Evolutionary conservation across 1,140 invertebrate genomes (phyloP), one percentile per base, ranked within the genome.

Genomic region (Sitobion miscanthi): DNA sequence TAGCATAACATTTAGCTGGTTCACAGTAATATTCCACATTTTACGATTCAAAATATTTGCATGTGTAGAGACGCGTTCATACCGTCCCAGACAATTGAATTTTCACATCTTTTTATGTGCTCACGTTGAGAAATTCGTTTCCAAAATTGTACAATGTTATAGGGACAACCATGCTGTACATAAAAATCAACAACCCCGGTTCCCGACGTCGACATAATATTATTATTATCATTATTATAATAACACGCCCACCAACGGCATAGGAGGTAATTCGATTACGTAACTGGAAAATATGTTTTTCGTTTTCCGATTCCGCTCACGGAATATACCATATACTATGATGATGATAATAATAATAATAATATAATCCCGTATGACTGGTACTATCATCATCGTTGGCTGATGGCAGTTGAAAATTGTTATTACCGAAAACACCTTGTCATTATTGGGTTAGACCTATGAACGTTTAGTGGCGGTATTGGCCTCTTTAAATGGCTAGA

Each of bases 401-500:
- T 38, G 77, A 38, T n/a, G 62, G 77, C 35, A 35, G 35, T 83
- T 38, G 35, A 8, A 83, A 38, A 83, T 47, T 1, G 85, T 86
- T 86, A 86, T 86, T 86, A 25, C 85, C 85, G 25, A 47, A 86
- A 86, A 86, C 85, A 86, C 85, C 85, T 25, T 47, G 85, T 86
- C 85, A 86, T 86, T 86, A 86, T 86, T 83, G 77, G 77, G 62
- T 35, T 77, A 23, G 82, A 21, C 38, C 35, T 42, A 25, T 25
- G 42, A 45, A 42, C 83, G 23, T 85, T 45, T 85, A 38, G 17
- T 38, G 77, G 77, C 35, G 35, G 38, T 45, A 45, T 21, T 25
- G 4, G 23, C 8, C 9, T 47, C 38, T 30, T 47, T 11, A 47
- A 86, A 42, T 25, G 85, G 42, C 23, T 30, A 47, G 42, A 47